These are phyloP conservation scores for Poecile montanus DNA, from an alignment of 2,797 vertebrate genomes.

Conservation along the genomic window DNA sequence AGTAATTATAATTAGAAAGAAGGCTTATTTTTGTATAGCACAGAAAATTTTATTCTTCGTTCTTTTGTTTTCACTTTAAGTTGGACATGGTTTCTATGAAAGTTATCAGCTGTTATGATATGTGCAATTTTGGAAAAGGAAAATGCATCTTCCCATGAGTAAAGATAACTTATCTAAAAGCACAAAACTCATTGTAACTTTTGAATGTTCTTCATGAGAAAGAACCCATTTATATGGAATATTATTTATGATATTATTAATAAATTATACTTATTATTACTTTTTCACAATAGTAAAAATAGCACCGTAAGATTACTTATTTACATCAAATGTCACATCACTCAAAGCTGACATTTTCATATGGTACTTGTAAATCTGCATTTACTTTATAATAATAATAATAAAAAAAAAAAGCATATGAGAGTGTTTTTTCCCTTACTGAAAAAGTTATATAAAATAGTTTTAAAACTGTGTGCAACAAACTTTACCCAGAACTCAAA, in stretches of 20 bases:
- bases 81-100: background rate
- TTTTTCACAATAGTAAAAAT: background rate
- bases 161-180: background rate
- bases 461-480: background rate
- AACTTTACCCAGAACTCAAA: background rate
- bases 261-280: background rate
- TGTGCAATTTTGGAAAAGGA: background rate
- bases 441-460: background rate
- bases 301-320: background rate
- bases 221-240: background rate
- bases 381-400: background rate
- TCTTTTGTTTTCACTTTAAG: background rate
- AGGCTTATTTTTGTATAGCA: background rate
- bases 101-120: background rate
- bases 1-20: slow-evolving; percentile 12
- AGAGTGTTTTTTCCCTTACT: background rate
- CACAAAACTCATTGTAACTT: background rate
- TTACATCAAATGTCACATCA: background rate
- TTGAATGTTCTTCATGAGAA: background rate
- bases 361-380: background rate
- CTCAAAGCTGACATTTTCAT: background rate
- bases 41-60: background rate
- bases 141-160: background rate
- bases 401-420: background rate
- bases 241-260: background rate